A percentile compares a stretch with the other conserved stretches of the same genome.
phyloP scores from a whole-genome alignment of 2,113 vertebrate genomes.

The Scytalopus superciliaris region DNA sequence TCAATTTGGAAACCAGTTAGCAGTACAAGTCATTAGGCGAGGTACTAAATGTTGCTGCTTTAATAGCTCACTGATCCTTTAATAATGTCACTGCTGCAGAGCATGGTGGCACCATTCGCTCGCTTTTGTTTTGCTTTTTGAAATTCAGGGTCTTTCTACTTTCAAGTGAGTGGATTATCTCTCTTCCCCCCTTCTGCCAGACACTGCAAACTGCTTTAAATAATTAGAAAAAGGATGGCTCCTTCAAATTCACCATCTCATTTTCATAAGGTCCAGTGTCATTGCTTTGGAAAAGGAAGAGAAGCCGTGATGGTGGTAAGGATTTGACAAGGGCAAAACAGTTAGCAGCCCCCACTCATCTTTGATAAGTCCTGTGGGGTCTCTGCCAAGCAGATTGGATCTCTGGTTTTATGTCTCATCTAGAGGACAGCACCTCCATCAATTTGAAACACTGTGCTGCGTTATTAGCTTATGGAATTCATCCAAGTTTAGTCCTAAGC shows the following conservation, averaged over 20 bases:
- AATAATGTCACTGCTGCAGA: constrained; percentile 67
- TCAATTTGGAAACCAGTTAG: constrained; percentile 70
- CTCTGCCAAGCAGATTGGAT: constrained; percentile 65
- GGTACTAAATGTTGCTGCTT: constrained; percentile 68
- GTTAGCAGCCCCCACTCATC: constrained; percentile 62
- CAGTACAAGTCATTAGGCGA: constrained; percentile 63
- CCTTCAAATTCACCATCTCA: constrained; percentile 51
- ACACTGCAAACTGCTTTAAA: constrained; percentile 52
- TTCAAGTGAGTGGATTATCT: constrained; percentile 51
- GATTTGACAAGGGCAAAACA: constrained; percentile 71
- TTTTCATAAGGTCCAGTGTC: constrained; percentile 56
- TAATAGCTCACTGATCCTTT: constrained; percentile 74
- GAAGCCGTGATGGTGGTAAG: neutral
- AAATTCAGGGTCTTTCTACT: constrained; percentile 67
- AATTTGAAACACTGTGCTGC: constrained; percentile 49
- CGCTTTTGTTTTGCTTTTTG: constrained; percentile 65
- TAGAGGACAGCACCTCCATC: constrained; percentile 64
- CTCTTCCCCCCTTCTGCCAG: constrained; percentile 27
- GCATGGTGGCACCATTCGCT: constrained; percentile 53
- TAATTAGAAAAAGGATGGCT: constrained; percentile 59
- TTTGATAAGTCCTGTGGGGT: constrained; percentile 72
- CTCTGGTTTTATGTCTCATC: constrained; percentile 68
- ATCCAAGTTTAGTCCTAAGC: constrained; percentile 56
- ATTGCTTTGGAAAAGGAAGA: constrained; percentile 39
- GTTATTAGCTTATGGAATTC: constrained; percentile 67